Base-by-base conservation (phyloP, 2,888 invertebrate genomes). In the Cremastinae sp. region DNA sequence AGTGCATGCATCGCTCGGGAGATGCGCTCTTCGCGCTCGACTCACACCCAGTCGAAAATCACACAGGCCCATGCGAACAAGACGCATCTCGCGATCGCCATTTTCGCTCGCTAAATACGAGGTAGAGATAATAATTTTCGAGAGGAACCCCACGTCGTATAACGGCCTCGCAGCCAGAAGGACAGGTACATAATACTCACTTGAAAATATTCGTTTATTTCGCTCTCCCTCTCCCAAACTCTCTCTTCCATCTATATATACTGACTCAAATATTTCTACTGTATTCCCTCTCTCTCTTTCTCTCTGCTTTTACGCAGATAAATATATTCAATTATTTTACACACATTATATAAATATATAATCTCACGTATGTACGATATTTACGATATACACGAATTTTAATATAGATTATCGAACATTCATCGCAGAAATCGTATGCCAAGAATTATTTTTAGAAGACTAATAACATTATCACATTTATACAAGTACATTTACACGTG, bases 41-140 rank as follows among this genome's bases (percentile, higher is more conserved):
- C 14, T 12, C 7, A 54, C 12, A 14, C 54, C 1, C 34, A 2
- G 41, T 7, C 3, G 2, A 16, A 14, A 28, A 2, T 20, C 18
- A 20, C 38, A 20, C 41, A 43, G 20, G 16, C 41, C 16, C 34
- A 36, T 54, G 58, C 12, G 7, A 16, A n/a, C 20, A 59, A 69
- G 64, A 58, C 58, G 74, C 70, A 70, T 70, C 70, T 74, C 70
- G n/a, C n/a, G 74, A 70, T 77, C 70, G 61, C 74, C 77, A 74
- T 77, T 74, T 74, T 77, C 70, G 77, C 65, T 65, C 61, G 74
- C 70, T 74, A 70, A 77, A 77, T 74, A 74, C 73, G 74, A 70
- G 61, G 73, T 74, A 54, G 77, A 77, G 77, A 77, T 77, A 70
- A 77, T 77, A 74, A 77, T 77, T 77, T 73, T 70, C 65, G 51